phyloP scores from a whole-genome alignment of 2,888 invertebrate genomes.

The Euproctis similis region DNA sequence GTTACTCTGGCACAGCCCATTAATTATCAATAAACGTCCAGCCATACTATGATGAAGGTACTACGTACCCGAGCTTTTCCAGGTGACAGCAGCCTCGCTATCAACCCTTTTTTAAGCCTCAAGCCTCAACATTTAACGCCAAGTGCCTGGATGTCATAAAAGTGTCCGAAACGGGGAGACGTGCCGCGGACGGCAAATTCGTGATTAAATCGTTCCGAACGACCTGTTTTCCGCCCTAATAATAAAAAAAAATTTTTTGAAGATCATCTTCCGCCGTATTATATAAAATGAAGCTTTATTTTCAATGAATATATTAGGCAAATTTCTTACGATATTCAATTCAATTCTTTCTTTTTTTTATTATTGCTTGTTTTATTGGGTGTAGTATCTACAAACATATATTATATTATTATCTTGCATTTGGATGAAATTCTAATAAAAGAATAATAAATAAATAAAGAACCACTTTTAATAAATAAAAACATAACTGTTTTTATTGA shows the following conservation, averaged over 20 bases:
- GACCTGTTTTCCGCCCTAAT: conserved; percentile 44
- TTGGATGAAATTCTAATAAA: no score
- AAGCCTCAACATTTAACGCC: conserved; percentile 70
- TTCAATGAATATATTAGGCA: conserved; percentile 31
- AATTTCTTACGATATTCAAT: conserved; percentile 26
- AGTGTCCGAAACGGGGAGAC: conserved; percentile 70
- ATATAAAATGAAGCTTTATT: conserved; percentile 30
- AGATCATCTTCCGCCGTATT: conserved; percentile 39
- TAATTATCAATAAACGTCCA: conserved; percentile 75
- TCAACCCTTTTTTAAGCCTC: conserved; percentile 76
- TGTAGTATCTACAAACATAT: no score
- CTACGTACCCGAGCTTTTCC: conserved; percentile 62
- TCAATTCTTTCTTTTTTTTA: conserved; percentile 20
- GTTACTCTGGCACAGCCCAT: conserved; percentile 70
- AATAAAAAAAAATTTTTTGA: conserved; percentile 56
- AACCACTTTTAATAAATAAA: no score
- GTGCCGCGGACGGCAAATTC: conserved; percentile 63
- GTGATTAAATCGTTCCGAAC: conserved; percentile 63
- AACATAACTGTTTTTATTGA: no score
- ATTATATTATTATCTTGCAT: no score
- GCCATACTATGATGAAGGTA: conserved; percentile 66
- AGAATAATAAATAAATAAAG: no score
- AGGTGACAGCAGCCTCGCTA: conserved; percentile 69
- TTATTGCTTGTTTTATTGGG: conserved; percentile 14
- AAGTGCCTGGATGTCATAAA: conserved; percentile 73